Base-by-base conservation (phyloP, 2,797 vertebrate species). In the Liparis tanakae region DNA sequence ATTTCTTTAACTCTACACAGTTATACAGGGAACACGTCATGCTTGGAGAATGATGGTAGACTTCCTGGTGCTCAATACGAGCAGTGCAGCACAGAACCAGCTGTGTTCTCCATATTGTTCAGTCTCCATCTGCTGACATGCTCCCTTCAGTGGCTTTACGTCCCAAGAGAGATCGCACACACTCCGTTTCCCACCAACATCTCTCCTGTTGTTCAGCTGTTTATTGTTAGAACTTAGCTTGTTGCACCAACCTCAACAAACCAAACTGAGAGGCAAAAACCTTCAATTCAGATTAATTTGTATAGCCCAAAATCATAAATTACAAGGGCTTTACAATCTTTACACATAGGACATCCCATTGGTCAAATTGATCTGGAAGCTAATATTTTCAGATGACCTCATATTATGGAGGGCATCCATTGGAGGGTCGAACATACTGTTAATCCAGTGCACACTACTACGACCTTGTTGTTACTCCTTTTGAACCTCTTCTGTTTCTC, bases 111-210 rank as follows among this genome's bases (percentile, higher is more conserved):
- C 65, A 61, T 72, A 69, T 22, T 72, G 73, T 67, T 76, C 70
- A 80, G 81, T 78, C 80, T 80, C 89, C 90, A 90, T 92, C 88
- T 91, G 89, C 78, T 81, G 74, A 87, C 86, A 86, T 79, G 64
- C 78, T 86, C 81, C 65, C 88, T 87, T 87, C 79, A 80, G 67
- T 80, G 76, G 48, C 78, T 85, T 67, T 82, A 69, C 80, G 78
- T 81, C 83, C 83, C 10, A 17, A 72, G 76, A 86, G 72, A 80
- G 68, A 84, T 73, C 69, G 59, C 66, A 75, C 64, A 71, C 72
- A 57, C 70, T 43, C 74, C 36, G 17, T 65, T 72, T 69, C n/a
- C 67, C 75, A 78, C 81, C 80, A 75, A 76, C 74, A 74, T 70
- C 80, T 85, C 86, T 85, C 85, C 82, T 85, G 84, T 86, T 79